phyloP scores from a whole-genome alignment of 2,888 invertebrate genomes.

The Epinotia ramella region DNA sequence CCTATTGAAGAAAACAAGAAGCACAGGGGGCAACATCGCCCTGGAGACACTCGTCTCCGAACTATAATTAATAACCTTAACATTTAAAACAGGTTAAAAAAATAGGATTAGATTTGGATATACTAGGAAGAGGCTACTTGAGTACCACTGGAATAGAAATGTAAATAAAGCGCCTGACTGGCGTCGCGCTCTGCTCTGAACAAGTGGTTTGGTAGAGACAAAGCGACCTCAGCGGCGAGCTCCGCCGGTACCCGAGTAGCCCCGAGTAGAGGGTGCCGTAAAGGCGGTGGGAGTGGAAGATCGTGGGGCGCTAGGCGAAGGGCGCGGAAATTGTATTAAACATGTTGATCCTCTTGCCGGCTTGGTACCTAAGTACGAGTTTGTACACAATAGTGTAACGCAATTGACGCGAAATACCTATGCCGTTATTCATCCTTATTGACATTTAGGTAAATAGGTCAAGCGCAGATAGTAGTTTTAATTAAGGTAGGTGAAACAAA shows the following conservation, averaged over 20 bases:
- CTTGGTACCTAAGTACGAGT: not conserved
- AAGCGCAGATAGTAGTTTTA: no score
- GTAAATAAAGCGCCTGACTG: constrained; percentile 39
- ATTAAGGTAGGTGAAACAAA: no score
- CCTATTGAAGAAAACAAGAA: constrained; percentile 82
- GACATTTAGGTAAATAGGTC: not conserved
- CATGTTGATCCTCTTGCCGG: constrained; percentile 54
- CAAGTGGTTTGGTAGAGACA: not conserved
- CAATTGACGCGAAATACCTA: not conserved
- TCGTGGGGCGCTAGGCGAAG: constrained; percentile 78
- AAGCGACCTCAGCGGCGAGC: constrained; percentile 2
- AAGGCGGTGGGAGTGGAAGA: constrained; percentile 78
- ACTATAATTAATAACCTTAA: constrained; percentile 80
- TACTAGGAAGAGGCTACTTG: constrained; percentile 66
- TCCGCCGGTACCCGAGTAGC: constrained; percentile 60
- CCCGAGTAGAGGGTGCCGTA: constrained; percentile 69
- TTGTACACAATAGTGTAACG: not conserved
- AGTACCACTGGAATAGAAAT: constrained; percentile 60
- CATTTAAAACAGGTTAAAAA: constrained; percentile 84
- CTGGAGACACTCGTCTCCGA: constrained; percentile 68
- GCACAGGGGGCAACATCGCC: constrained; percentile 78
- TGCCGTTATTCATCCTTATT: not conserved
- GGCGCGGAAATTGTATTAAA: constrained; percentile 69
- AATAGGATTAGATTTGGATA: constrained; percentile 85
- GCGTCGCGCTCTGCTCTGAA: not conserved